Conservation (phyloP, 2,888 invertebrate species). For the Stenoptilia bipunctidactyla region DNA sequence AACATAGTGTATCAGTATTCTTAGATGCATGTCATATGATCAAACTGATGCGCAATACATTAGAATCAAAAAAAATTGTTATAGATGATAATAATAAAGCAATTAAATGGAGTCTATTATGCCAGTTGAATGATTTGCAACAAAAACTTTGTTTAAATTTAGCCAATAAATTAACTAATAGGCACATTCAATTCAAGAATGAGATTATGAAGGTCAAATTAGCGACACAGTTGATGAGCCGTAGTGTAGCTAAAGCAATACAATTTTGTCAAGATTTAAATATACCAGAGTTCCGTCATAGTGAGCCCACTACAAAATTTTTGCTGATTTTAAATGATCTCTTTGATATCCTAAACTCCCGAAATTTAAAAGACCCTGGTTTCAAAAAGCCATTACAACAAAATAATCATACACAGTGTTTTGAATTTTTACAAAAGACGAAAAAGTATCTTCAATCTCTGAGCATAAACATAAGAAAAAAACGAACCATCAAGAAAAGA, state of each 20-base stretch:
- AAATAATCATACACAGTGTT: too few species aligned
- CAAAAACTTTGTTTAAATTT: slow-evolving; percentile 6
- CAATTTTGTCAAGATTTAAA: slow-evolving; percentile 7
- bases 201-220: slow-evolving; percentile 10
- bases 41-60: background rate
- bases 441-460: too few species aligned
- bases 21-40: slow-evolving; percentile 12
- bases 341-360: too few species aligned
- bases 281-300: slow-evolving; percentile 3
- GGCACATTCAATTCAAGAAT: slow-evolving; percentile 11
- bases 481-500: too few species aligned
- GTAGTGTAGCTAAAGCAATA: slow-evolving; percentile 13
- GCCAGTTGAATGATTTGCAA: slow-evolving; percentile 4
- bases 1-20: slow-evolving; percentile 11
- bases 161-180: slow-evolving; percentile 10
- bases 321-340: too few species aligned
- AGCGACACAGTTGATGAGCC: slow-evolving; percentile 9
- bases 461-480: too few species aligned
- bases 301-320: background rate
- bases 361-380: too few species aligned
- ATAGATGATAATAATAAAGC: background rate
- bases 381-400: too few species aligned
- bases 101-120: background rate
- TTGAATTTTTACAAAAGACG: too few species aligned
- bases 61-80: background rate